Evolutionary conservation across 2,113 vertebrate species (phyloP).

Genomic region (Scalopus aquaticus): DNA sequence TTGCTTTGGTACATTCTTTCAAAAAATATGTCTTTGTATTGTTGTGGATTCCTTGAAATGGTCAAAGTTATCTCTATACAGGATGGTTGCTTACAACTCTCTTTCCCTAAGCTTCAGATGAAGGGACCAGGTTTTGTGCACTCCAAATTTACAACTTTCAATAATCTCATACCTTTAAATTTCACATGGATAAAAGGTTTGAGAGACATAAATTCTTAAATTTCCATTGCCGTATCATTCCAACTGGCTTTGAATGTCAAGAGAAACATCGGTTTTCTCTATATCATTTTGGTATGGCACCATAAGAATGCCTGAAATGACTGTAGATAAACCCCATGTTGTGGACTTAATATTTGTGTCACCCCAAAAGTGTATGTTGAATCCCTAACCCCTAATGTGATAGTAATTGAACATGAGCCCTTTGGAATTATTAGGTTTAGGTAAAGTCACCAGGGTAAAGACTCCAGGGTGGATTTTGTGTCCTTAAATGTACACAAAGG

Average conservation of each 20-base stretch:
- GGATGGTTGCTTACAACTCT: not conserved
- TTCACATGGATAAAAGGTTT: not conserved
- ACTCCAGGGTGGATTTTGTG: not conserved
- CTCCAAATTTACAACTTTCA: not conserved
- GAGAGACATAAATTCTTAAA: not conserved
- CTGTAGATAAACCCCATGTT: not conserved
- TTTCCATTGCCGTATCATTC: not conserved
- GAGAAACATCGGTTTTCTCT: not conserved
- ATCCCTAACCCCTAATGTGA: not conserved
- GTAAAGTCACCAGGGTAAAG: not conserved
- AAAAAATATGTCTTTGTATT: not conserved
- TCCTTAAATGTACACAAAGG: not conserved
- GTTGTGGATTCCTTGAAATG: not conserved
- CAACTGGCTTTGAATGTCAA: not conserved
- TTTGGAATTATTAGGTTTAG: not conserved
- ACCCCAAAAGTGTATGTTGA: not conserved
- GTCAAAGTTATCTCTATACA: not conserved
- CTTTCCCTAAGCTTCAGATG: not conserved
- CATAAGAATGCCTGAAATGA: not conserved
- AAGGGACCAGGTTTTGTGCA: fast-evolving
- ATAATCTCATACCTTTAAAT: not conserved
- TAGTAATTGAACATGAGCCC: not conserved
- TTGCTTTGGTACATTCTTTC: not conserved
- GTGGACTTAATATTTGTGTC: not conserved
- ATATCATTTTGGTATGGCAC: not conserved